Evolutionary conservation across 2,113 vertebrate species (phyloP).

Genomic region (Dicaeum eximium): DNA sequence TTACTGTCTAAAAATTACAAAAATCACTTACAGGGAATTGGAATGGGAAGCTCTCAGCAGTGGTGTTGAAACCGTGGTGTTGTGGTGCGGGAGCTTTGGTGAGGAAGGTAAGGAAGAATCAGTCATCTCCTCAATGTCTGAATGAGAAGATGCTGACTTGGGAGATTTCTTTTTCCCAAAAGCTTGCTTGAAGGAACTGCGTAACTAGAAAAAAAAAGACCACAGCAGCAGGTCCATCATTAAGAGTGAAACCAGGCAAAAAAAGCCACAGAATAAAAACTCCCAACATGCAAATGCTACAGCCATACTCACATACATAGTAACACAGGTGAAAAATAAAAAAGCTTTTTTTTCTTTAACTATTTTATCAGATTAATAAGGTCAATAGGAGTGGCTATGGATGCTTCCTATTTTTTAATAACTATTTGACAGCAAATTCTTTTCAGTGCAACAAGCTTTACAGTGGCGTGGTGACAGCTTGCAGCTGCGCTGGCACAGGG

Average conservation of each 20-base stretch:
- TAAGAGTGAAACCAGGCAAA: background rate
- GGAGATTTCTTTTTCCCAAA: constrained; percentile 99
- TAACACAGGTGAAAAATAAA: background rate
- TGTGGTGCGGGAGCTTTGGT: constrained; percentile 90
- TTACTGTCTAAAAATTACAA: background rate
- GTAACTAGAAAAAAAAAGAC: constrained; percentile 77
- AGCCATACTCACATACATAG: background rate
- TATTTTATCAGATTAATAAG: constrained; percentile 61
- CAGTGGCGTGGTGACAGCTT: background rate
- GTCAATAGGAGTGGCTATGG: constrained; percentile 27
- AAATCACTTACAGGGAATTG: constrained; percentile 85
- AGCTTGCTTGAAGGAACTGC: constrained; percentile 99
- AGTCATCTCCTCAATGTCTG: constrained; percentile 98
- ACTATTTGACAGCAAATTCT: background rate
- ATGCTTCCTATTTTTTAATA: constrained; percentile 32
- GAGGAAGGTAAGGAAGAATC: constrained; percentile 94
- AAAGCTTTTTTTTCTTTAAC: background rate
- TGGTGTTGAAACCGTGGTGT: constrained; percentile 73
- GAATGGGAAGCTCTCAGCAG: constrained; percentile 91
- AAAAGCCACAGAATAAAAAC: background rate
- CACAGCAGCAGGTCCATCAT: background rate
- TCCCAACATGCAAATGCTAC: constrained; percentile 62
- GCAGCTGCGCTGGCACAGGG: constrained; percentile 5
- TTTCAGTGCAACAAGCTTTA: constrained; percentile 29
- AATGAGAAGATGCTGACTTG: constrained; percentile 96